These are phyloP conservation scores for Rhopilema esculentum DNA, from an alignment of 30 jellyfish, hydroid and myxozoan species.

Conservation along the genomic window DNA sequence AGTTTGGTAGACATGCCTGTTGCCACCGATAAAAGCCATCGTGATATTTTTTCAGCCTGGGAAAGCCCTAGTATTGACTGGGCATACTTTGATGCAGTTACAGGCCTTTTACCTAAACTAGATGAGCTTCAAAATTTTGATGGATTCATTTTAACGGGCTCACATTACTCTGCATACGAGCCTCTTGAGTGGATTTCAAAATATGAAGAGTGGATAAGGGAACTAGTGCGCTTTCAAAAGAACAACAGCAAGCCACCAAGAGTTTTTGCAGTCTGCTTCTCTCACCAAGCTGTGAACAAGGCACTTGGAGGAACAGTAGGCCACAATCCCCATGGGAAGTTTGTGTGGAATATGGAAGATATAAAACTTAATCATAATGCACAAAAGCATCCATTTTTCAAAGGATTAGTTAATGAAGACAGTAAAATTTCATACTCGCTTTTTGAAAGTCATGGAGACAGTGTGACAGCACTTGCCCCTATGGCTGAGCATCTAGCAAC, in stretches of 20 bases:
- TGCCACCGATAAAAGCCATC: not conserved
- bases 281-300: slow-evolving; percentile 90
- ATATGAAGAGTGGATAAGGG: slow-evolving; percentile 71
- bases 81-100: slow-evolving; percentile 47
- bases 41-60: not conserved
- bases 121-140: slow-evolving; percentile 44
- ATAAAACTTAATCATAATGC: slow-evolving; percentile 38
- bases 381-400: slow-evolving; percentile 45
- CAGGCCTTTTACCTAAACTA: slow-evolving; percentile 69
- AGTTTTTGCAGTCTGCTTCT: slow-evolving; percentile 89
- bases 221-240: slow-evolving; percentile 20
- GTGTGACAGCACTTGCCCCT: slow-evolving; percentile 58
- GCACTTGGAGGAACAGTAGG: slow-evolving; percentile 92
- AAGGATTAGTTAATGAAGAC: not conserved
- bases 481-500: slow-evolving; percentile 58
- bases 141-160: slow-evolving; percentile 90
- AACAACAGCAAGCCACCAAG: slow-evolving; percentile 57
- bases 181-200: slow-evolving; percentile 69
- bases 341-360: slow-evolving; percentile 70
- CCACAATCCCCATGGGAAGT: slow-evolving; percentile 51
- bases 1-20: too few species aligned
- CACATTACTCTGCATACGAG: slow-evolving; percentile 90
- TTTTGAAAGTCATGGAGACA: slow-evolving; percentile 83
- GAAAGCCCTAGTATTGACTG: slow-evolving; percentile 33
- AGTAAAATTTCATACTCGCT: slow-evolving; percentile 20